Conservation (phyloP, 2,797 vertebrate species). For the Poliocrania exsul region DNA sequence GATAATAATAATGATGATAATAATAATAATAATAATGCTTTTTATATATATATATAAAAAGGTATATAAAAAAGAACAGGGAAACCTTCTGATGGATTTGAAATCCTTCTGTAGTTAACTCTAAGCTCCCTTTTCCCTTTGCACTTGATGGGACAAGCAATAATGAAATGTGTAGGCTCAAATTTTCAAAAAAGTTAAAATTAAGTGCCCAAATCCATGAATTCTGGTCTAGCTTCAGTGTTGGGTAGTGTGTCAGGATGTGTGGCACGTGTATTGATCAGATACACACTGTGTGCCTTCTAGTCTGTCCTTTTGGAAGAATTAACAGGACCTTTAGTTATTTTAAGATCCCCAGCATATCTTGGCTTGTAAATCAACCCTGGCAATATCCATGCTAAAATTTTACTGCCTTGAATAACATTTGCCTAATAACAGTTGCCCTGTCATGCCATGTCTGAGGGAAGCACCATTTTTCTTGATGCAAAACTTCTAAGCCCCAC, state of each 20-base stretch:
- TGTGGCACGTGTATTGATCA: neutral
- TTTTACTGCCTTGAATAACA: neutral
- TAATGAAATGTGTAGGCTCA: conserved; percentile 8
- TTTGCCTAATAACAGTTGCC: neutral
- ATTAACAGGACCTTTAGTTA: neutral
- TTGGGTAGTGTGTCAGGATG: neutral
- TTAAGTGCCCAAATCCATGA: conserved; percentile 7
- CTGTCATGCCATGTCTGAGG: neutral
- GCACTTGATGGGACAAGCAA: conserved; percentile 52
- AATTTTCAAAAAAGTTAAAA: neutral
- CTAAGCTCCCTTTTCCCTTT: conserved; percentile 30
- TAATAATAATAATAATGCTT: conserved; percentile 45
- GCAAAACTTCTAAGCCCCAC: neutral
- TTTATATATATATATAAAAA: conserved; percentile 1
- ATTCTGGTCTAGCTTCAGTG: neutral
- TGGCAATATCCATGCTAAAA: neutral
- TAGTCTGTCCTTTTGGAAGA: neutral
- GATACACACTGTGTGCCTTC: neutral
- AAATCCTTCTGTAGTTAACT: conserved; percentile 2
- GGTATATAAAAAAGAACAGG: neutral
- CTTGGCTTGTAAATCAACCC: neutral
- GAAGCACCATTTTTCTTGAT: neutral
- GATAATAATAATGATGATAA: neutral
- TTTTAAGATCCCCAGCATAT: neutral
- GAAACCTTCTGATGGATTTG: conserved; percentile 11